Evolutionary conservation across 2,888 invertebrate species (phyloP).

Genomic region (Biston stratarius): DNA sequence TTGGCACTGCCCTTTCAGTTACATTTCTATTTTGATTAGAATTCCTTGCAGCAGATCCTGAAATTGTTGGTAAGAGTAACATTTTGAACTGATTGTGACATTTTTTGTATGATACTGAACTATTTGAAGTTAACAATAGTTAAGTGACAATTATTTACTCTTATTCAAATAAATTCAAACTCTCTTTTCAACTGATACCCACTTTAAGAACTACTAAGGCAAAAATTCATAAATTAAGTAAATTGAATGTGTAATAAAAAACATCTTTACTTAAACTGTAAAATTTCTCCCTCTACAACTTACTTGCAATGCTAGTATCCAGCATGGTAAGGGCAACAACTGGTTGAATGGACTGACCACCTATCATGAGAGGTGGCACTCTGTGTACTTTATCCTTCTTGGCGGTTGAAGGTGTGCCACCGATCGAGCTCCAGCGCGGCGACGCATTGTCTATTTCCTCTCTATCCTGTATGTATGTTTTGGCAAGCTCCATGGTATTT

Average conservation of each 20-base stretch:
- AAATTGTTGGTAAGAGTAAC: constrained; percentile 33
- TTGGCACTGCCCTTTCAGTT: constrained; percentile 67
- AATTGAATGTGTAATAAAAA: too few species aligned
- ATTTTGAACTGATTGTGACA: too few species aligned
- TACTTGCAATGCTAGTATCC: constrained; percentile 63
- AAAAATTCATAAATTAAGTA: too few species aligned
- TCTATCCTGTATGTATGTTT: constrained; percentile 63
- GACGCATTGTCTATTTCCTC: constrained; percentile 60
- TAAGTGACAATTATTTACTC: too few species aligned
- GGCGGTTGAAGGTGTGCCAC: constrained; percentile 57
- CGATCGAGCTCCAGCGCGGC: constrained; percentile 69
- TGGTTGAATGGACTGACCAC: constrained; percentile 76
- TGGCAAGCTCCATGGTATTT: constrained; percentile 65
- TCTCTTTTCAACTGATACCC: too few species aligned
- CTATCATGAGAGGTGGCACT: constrained; percentile 74
- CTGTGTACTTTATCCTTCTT: constrained; percentile 67
- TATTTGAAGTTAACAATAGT: too few species aligned
- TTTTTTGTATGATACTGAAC: too few species aligned
- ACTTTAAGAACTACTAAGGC: too few species aligned
- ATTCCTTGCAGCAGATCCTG: constrained; percentile 58
- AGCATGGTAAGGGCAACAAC: constrained; percentile 72
- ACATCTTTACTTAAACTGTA: too few species aligned
- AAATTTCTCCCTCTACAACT: constrained; percentile 39
- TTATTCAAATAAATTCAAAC: too few species aligned
- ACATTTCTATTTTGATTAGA: constrained; percentile 60